Conservation (phyloP, 2,888 invertebrate species). For the Cantharis lateralis region DNA sequence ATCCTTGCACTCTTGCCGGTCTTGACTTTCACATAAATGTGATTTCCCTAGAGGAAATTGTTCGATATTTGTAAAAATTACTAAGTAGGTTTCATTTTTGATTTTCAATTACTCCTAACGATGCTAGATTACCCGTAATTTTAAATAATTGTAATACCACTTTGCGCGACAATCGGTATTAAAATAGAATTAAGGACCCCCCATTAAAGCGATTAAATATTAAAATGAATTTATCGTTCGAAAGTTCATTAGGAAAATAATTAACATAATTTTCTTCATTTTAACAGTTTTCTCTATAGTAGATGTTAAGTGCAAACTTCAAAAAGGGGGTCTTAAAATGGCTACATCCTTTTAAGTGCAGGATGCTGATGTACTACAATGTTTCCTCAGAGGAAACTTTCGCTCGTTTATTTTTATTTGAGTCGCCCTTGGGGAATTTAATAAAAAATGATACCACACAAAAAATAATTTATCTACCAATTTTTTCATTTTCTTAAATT, state of each 20-base stretch:
- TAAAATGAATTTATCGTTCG: neutral
- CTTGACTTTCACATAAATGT: slow-evolving; percentile 20
- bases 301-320: neutral
- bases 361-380: neutral
- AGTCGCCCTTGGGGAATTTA: neutral
- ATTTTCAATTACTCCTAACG: neutral
- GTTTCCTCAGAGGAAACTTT: slow-evolving; percentile 1
- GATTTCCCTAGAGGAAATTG: slow-evolving; percentile 31
- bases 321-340: neutral
- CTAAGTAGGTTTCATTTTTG: neutral
- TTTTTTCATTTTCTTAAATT: neutral
- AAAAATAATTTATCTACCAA: neutral
- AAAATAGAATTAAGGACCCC: neutral
- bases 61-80: slow-evolving; percentile 15
- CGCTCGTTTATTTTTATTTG: neutral
- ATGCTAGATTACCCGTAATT: too few species aligned
- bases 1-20: slow-evolving; percentile 32
- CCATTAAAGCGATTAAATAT: neutral
- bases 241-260: neutral
- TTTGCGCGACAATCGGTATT: neutral
- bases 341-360: slow-evolving; percentile 1
- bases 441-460: neutral
- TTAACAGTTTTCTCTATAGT: neutral
- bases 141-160: neutral
- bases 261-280: neutral